phyloP scores from a whole-genome alignment of 1,140 invertebrate species.

The Pseudomyrmex flavicornis region DNA sequence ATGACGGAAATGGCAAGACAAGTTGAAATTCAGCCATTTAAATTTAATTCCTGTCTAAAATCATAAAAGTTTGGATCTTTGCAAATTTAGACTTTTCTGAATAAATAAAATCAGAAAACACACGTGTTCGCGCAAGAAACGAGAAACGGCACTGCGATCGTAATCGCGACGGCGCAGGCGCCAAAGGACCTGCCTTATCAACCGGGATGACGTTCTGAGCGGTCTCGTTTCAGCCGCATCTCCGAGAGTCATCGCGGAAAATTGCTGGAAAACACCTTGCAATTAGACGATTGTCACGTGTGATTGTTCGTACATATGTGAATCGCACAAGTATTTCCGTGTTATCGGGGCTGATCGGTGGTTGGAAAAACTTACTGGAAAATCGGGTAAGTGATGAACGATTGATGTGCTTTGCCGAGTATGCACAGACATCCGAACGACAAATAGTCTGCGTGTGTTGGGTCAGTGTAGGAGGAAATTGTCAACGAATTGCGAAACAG shows the following conservation, averaged over 20 bases:
- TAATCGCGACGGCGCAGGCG: constrained; percentile 28
- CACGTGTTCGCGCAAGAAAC: background rate
- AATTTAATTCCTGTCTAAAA: no score
- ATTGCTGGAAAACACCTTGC: constrained; percentile 35
- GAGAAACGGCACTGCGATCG: background rate
- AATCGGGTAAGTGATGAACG: constrained; percentile 38
- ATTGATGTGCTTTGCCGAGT: background rate
- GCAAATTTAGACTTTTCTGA: no score
- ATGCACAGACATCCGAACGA: background rate
- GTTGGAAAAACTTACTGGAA: background rate
- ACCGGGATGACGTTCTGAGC: constrained; percentile 30
- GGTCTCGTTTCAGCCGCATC: constrained; percentile 17
- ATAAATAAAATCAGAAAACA: no score
- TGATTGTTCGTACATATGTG: constrained; percentile 12
- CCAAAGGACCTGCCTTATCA: constrained; percentile 38
- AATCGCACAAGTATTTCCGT: background rate
- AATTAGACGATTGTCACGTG: constrained; percentile 19
- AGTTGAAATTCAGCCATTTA: no score
- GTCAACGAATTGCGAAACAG: constrained; percentile 21
- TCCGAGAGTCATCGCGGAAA: constrained; percentile 27
- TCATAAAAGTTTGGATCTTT: no score
- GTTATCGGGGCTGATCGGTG: background rate
- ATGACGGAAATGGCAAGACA: no score
- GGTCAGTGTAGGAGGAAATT: background rate
- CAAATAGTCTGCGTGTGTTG: constrained; percentile 14